Evolutionary conservation across 2,797 vertebrate genomes (phyloP).

Genomic region (Brachyalestes nurse): DNA sequence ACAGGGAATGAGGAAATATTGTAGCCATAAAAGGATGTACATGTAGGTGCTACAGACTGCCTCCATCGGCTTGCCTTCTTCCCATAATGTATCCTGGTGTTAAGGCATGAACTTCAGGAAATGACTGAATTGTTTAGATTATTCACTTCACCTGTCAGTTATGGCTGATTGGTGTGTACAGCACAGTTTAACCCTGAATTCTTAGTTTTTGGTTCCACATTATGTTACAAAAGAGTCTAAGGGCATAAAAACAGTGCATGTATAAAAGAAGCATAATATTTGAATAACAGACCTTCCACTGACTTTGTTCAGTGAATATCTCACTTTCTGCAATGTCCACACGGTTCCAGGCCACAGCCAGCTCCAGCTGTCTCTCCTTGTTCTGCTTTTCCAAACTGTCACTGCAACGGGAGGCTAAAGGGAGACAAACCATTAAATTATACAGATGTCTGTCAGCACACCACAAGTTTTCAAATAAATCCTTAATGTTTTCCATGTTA

Average conservation of each 20-base stretch:
- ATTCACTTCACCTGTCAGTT: too few relatives aligned
- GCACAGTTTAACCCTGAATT: neutral
- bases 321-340: slow-evolving; percentile 93
- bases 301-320: slow-evolving; percentile 91
- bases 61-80: too few relatives aligned
- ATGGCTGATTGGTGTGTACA: neutral
- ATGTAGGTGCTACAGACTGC: too few relatives aligned
- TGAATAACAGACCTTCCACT: slow-evolving; percentile 85
- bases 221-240: neutral
- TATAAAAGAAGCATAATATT: neutral
- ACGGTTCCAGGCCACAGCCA: slow-evolving; percentile 95
- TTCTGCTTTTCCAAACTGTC: slow-evolving; percentile 76
- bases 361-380: slow-evolving; percentile 90
- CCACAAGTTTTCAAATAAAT: too few relatives aligned
- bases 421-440: neutral
- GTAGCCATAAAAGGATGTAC: too few relatives aligned
- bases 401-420: slow-evolving; percentile 82
- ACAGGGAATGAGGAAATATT: too few relatives aligned
- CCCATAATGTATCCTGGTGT: too few relatives aligned
- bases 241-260: neutral
- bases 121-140: too few relatives aligned
- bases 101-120: too few relatives aligned
- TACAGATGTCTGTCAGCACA: neutral
- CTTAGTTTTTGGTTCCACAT: neutral
- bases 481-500: too few relatives aligned